Conservation (phyloP, 2,113 vertebrate genomes). For the Canis aureus region DNA sequence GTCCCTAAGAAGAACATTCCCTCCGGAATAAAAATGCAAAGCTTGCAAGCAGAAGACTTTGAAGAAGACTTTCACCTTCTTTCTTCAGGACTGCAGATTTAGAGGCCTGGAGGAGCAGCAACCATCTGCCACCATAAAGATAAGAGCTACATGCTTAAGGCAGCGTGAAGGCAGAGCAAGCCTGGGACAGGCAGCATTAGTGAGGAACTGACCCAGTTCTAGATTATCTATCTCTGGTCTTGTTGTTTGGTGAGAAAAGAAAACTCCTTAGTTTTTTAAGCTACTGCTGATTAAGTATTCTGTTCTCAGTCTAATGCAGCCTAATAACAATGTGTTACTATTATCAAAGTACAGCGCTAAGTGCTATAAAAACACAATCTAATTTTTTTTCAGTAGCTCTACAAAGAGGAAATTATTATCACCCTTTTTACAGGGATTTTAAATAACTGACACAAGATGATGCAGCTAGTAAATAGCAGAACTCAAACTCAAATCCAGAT, state of each 20-base stretch:
- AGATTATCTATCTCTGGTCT: neutral
- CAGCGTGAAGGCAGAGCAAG: neutral
- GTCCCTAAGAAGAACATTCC: neutral
- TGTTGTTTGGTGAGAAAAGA: neutral
- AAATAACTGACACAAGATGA: neutral
- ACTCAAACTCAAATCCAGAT: constrained; percentile 2
- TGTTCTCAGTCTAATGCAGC: neutral
- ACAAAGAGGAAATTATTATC: neutral
- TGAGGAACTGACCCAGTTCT: neutral
- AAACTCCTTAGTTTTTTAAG: neutral
- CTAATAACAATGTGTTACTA: neutral
- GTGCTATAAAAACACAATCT: neutral
- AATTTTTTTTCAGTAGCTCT: constrained; percentile 20
- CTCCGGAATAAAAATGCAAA: neutral
- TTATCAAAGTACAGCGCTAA: neutral
- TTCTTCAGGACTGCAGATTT: neutral
- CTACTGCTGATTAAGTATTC: neutral
- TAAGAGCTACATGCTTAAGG: neutral
- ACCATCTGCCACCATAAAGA: neutral
- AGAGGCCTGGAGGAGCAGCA: neutral
- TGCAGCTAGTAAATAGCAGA: neutral
- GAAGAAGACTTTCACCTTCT: neutral
- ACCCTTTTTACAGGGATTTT: neutral
- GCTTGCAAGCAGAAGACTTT: neutral
- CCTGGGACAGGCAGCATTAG: neutral